Base-by-base conservation (phyloP, 2,113 vertebrate species). In the Ptyas mucosa region DNA sequence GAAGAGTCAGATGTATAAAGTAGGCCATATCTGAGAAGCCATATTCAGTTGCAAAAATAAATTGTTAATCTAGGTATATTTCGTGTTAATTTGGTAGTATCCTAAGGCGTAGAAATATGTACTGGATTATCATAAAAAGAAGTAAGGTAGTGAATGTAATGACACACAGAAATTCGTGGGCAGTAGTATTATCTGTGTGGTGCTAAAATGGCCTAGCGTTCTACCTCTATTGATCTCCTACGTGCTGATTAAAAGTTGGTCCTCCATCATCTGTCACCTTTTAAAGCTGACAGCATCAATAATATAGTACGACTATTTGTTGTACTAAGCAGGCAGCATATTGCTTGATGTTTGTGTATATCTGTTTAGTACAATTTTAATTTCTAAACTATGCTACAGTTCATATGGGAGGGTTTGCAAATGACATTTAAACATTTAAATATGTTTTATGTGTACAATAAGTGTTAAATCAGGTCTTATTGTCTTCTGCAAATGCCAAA, bases 381-480 rank as follows among this genome's bases (percentile, higher is more conserved):
- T 58, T 93, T 69, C 52, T 57, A 93, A n/a, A 89, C 90, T 57
- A 26, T 0, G 46, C 93, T 88, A 2, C 85, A 92, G 61, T 89
- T 91, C 2, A 3, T 88, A 75, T 87, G 92, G 7, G 1, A 92
- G 2, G 5, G 81, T 95, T 75, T 64, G 85, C 54, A 92, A 93
- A 88, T 58, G 91, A 94, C 91, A 87, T 93, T 26, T 92, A 89
- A 34, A 2, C 61, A 46, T 93, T 26, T 92, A 90, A 34, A 2
- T n/a, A 46, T 6, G 87, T 24, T 64, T 1, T 94, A 29, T 88
- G 87, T 89, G 54, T 94, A 43, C 46, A 24, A 94, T 86, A 90
- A 90, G 93, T 91, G 90, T 85, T 23, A 93, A 34, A 93, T 91
- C 92, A 91, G 91, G 0, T 85, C 46, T 92, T 91, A 87, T 1